Percentiles rank a stretch among this genome's conserved stretches.
These are phyloP conservation scores for Pollachius pollachius DNA, from an alignment of 2,113 vertebrate species.

Conservation along the genomic window DNA sequence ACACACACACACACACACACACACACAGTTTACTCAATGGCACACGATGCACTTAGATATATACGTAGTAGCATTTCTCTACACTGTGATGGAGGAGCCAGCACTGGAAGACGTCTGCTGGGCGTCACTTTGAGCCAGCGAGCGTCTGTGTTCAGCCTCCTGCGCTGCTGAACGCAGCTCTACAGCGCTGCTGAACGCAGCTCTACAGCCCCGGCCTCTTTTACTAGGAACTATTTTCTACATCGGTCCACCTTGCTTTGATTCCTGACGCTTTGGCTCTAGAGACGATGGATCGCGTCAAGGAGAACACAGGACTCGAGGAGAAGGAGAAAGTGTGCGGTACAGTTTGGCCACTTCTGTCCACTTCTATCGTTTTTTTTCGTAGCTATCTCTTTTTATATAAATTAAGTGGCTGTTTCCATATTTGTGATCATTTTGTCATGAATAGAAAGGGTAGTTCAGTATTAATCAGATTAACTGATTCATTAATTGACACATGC, in stretches of 20 bases:
- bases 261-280: conserved; percentile 23
- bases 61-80: conserved; percentile 4
- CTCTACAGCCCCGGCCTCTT: not conserved
- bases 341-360: no score
- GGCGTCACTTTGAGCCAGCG: not conserved
- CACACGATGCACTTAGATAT: not conserved
- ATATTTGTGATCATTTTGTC: no score
- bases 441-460: no score
- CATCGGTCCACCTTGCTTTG: not conserved
- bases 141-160: not conserved
- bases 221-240: no score
- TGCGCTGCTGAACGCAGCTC: not conserved
- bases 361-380: no score
- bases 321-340: no score
- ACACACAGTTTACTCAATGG: no score
- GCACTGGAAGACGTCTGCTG: conserved; percentile 18
- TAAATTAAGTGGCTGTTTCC: no score
- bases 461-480: no score
- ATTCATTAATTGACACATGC: no score
- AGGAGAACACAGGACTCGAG: not conserved
- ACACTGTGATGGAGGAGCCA: conserved; percentile 34
- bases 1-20: no score
- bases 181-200: not conserved
- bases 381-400: no score
- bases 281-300: conserved; percentile 9